Evolutionary conservation across 1,140 invertebrate species (phyloP), one percentile per base, ranked within the genome.

Genomic region (Drosophila obscura): DNA sequence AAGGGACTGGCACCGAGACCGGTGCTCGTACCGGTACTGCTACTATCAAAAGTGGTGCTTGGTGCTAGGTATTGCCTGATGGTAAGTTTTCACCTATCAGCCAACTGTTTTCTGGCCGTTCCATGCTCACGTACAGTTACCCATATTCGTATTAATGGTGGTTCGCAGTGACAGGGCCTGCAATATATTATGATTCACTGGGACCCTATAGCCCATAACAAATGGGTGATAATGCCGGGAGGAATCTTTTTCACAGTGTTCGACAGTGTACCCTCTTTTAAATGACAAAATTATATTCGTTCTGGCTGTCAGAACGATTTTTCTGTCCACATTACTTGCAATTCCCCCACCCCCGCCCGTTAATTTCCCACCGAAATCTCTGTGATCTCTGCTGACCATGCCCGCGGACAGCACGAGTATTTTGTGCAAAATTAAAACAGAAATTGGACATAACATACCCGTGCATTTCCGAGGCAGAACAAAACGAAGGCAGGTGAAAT

Each of bases 371-470:
- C 19, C 51, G 61, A 44, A 39, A 31, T 74, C 51, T 57, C 64
- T 78, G 19, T 72, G 67, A 56, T 82, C 55, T 78, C 76, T 39
- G 35, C 4, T 50, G 64, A 45, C 68, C 58, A 60, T 71, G 64
- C 77, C 62, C 64, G 49, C 63, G 49, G 62, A 15, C 65, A 28
- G 61, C 49, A 49, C 66, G 57, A 48, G 66, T 69, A 69, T 69
- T 69, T 69, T 69, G 64, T 69, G 64, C 63, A 62, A 65, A 79
- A 84, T 80, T 85, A 77, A 66, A 84, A 75, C 28, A 85, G 63
- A 73, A 80, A 85, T 81, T 85, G 73, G 61, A 87, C 77, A 87
- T 77, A 87, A 71, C 83, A 87, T 84, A 74, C 35, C 35, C 35
- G 11, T 39, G 35, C 81, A 84, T 78, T 74, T 64, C 45, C 22